Base-by-base conservation (phyloP, 2,797 vertebrate species). In the Mastacembelus armatus region DNA sequence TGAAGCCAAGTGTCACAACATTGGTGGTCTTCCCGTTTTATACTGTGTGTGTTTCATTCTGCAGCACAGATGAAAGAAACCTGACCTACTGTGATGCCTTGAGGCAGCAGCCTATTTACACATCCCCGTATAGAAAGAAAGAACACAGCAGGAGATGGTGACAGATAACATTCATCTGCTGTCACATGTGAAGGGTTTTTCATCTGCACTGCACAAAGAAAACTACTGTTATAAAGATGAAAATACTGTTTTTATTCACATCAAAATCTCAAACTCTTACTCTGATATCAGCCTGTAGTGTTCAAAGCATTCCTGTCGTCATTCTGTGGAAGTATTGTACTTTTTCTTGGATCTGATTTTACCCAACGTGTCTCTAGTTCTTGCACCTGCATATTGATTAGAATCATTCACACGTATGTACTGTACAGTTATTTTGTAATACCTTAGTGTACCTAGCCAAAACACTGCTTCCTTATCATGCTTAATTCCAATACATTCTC, bases 11-110 rank as follows among this genome's bases (percentile, higher is more conserved):
- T 49, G 12, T 27, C 76, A 59, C 84, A 74, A 14, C 82, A 57
- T 0, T 40, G 78, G 82, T 86, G 84, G 84, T 82, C 84, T 66
- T 29, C 57, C 22, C 27, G 8, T 60, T 61, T 56, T 29, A 4
- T 12, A 1, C 47, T 1, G 5, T 3, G 45, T 55, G 63, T 42
- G 60, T 49, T 80, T 67, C 61, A 70, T 61, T 57, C 43, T 67
- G 40, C 26, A 6, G 22, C 48, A 8, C 36, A 71, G 69, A 78
- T 80, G 56, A 84, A 77, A 79, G 66, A 45, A 63, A 77, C 30
- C 42, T 40, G 44, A 74, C 63, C 45, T 47, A 7, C 33, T n/a
- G 15, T 2, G 35, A 39, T 27, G 33, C 35, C 78, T 63, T 0
- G 2, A 74, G 63, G 76, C 73, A 42, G 36, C 42, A 21, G 49